Evolutionary conservation across 2,113 vertebrate species (phyloP), one percentile per base, ranked within the genome.

Genomic region (Raja brachyura): DNA sequence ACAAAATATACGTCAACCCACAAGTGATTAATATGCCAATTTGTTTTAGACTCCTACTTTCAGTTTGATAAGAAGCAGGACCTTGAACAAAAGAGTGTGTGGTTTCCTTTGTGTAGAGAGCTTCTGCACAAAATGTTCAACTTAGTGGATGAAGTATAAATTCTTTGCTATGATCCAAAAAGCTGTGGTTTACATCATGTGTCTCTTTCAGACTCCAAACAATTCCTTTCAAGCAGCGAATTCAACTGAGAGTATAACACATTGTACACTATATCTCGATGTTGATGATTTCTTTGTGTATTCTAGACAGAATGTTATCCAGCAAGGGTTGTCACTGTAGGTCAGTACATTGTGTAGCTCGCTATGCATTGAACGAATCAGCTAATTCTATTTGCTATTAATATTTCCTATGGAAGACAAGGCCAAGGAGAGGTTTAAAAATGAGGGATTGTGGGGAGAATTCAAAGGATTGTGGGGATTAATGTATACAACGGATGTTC

Each of bases 171-270:
- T 5, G 14, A 88, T 18, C 59, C 14, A 63, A 86, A 86, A n/a
- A 31, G 28, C 54, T 31, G 28, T 86, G 56, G 59, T 63, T 86
- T 28, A 86, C 13, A 6, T 59, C 28, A 63, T 86, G 56, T 63
- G 25, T 63, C 28, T 63, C 11, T 86, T 86, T 88, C 59, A 66
- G n/a, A n/a, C 5, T 88, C 83, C 5, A 13, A 31, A 13, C 83
- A 88, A 63, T 88, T 88, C 83, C 83, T 63, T 66, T 63, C 56
- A 88, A 63, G 83, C 61, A 88, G 31, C n/a, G 31, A 63, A 88
- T 31, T n/a, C 54, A 83, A 10, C 54, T 61, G 25, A 88, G 28
- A 59, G 13, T 25, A 22, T 13, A 61, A 61, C 81, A 59, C n/a
- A 86, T 86, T 86, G 14, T 28, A 86, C 25, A 86, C 25, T 25